These are phyloP conservation scores for Acropternis orthonyx DNA, from an alignment of 2,797 vertebrate genomes.

Conservation along the genomic window DNA sequence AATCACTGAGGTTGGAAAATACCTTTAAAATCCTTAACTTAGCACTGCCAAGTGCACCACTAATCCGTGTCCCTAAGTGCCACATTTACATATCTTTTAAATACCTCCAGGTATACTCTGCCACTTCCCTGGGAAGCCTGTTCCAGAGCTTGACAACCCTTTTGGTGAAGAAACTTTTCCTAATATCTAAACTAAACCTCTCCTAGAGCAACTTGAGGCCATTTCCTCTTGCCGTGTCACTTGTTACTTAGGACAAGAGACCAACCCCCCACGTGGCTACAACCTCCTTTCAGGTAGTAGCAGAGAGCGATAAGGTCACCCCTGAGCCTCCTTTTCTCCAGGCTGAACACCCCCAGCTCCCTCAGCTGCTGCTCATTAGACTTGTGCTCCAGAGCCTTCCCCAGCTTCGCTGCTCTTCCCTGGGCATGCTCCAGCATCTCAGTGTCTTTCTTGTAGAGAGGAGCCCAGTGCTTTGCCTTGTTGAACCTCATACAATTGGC, in stretches of 20 bases:
- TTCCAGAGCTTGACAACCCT: neutral
- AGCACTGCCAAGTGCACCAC: neutral
- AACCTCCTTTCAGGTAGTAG: accelerated
- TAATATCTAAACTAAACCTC: neutral
- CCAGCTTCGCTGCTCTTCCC: neutral
- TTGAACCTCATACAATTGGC: neutral
- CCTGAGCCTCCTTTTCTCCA: neutral
- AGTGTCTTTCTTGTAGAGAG: accelerated
- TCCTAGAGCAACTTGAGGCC: neutral
- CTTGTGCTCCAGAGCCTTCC: neutral
- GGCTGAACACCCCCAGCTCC: neutral
- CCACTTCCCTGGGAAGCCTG: neutral
- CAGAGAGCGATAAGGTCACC: accelerated
- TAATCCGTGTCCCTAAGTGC: neutral
- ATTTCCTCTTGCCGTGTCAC: neutral
- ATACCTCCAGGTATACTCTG: neutral
- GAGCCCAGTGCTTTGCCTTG: neutral
- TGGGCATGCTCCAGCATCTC: neutral
- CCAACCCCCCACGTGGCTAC: accelerated
- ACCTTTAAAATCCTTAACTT: neutral
- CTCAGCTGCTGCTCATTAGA: neutral
- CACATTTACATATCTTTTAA: neutral
- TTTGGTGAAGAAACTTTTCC: neutral
- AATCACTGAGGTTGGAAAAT: neutral
- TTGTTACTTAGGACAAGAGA: neutral